Percentiles rank a stretch among this genome's conserved stretches.
phyloP scores from a whole-genome alignment of 2,113 vertebrate genomes.

The Lycaon pictus region DNA sequence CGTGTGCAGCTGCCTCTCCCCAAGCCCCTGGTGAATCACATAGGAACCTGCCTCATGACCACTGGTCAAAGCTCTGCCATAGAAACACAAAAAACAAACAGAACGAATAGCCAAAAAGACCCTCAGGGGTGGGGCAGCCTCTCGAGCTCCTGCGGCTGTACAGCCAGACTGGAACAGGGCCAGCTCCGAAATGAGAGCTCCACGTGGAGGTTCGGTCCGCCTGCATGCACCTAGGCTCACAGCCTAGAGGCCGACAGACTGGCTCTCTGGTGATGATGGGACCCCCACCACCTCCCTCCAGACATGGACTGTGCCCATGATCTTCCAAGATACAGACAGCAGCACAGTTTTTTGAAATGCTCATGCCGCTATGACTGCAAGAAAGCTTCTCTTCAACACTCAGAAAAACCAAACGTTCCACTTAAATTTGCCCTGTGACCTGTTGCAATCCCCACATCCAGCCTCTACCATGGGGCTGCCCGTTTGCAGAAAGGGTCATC shows the following conservation, averaged over 20 bases:
- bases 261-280: rapidly evolving
- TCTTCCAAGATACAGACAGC: too few species aligned
- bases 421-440: background rate
- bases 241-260: background rate
- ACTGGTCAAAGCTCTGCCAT: background rate
- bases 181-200: background rate
- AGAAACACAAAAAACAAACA: constrained; percentile 47
- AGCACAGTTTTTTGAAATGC: background rate
- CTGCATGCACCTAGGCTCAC: rapidly evolving
- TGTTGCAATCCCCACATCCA: background rate
- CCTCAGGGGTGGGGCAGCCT: background rate
- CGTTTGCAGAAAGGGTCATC: background rate
- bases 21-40: background rate
- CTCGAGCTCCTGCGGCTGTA: background rate
- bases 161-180: background rate
- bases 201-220: background rate
- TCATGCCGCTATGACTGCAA: background rate
- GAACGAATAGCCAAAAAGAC: background rate
- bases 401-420: background rate
- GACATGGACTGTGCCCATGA: background rate
- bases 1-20: background rate
- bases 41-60: background rate
- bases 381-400: background rate
- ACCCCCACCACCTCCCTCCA: background rate
- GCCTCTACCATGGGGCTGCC: background rate